Evolutionary conservation across 1,140 invertebrate species (phyloP).

Genomic region (Muscidifurax raptorellus): DNA sequence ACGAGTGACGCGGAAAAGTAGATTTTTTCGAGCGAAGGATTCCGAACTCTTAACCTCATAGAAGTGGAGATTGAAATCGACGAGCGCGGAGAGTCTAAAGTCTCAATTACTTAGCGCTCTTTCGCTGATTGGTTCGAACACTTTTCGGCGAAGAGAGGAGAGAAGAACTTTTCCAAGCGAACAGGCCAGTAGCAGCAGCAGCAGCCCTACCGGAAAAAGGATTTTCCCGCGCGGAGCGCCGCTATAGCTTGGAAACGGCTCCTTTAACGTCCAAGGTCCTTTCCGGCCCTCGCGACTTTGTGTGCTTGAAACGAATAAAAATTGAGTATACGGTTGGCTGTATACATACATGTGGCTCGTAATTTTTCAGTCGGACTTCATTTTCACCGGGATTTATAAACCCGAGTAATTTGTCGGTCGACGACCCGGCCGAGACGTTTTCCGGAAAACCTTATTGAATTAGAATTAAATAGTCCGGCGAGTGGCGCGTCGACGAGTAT

Average conservation of each 20-base stretch:
- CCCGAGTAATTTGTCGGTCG: not conserved
- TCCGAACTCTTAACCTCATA: constrained; percentile 46
- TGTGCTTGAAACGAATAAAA: not conserved
- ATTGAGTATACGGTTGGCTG: not conserved
- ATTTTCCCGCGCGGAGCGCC: not conserved
- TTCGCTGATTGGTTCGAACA: constrained; percentile 47
- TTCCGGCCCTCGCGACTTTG: not conserved
- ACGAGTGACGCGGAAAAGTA: constrained; percentile 46
- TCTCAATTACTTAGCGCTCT: constrained; percentile 52
- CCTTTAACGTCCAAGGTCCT: constrained; percentile 26
- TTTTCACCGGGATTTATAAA: not conserved
- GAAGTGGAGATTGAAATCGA: constrained; percentile 47
- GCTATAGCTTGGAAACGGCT: not conserved
- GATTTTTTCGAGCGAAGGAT: constrained; percentile 46
- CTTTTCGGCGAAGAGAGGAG: constrained; percentile 31
- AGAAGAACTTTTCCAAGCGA: constrained; percentile 13
- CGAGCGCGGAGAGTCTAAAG: constrained; percentile 40
- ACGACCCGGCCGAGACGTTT: not conserved
- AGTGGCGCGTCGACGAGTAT: not conserved
- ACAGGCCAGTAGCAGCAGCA: not conserved
- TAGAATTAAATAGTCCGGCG: not conserved
- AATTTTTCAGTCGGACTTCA: not conserved
- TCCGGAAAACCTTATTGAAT: not conserved
- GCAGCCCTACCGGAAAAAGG: constrained; percentile 32
- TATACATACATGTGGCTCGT: too few relatives aligned